Percentiles rank a stretch among this genome's conserved stretches.
phyloP scores from a whole-genome alignment of 2,888 invertebrate genomes.

The Mycalesis mineus region DNA sequence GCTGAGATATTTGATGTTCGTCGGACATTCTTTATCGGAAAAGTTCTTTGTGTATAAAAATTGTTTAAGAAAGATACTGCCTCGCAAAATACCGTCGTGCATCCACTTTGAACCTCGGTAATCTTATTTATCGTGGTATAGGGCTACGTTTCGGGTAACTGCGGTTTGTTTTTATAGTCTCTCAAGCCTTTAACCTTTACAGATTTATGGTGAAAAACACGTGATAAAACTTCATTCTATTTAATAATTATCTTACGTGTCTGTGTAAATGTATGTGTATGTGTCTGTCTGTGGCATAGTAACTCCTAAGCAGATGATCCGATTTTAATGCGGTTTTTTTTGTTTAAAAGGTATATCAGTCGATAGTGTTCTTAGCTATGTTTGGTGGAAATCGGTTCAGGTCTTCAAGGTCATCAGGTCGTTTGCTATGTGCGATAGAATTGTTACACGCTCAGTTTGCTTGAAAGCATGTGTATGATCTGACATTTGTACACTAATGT shows the following conservation, averaged over 20 bases:
- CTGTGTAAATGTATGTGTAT: too few species aligned
- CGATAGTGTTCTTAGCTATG: too few species aligned
- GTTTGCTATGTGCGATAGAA: too few species aligned
- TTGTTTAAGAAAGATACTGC: not conserved
- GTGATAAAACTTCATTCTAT: not conserved
- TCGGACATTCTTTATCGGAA: not conserved
- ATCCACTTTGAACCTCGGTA: not conserved
- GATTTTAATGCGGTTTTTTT: too few species aligned
- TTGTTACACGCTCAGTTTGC: too few species aligned
- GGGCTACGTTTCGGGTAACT: not conserved
- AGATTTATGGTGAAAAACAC: not conserved
- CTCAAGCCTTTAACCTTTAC: not conserved
- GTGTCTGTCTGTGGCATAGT: too few species aligned
- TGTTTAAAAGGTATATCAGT: too few species aligned
- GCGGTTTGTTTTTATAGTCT: not conserved
- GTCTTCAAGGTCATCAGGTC: too few species aligned
- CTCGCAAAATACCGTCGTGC: not conserved
- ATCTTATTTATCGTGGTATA: conserved; percentile 1
- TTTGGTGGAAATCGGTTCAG: too few species aligned
- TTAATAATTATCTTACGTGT: not conserved
- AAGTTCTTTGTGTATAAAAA: conserved; percentile 2
- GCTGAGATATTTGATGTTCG: conserved; percentile 6
- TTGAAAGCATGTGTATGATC: too few species aligned
- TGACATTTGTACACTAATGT: too few species aligned
- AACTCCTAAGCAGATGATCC: too few species aligned